Base-by-base conservation (phyloP, 2,797 vertebrate genomes). In the Leptodactylus fallax region DNA sequence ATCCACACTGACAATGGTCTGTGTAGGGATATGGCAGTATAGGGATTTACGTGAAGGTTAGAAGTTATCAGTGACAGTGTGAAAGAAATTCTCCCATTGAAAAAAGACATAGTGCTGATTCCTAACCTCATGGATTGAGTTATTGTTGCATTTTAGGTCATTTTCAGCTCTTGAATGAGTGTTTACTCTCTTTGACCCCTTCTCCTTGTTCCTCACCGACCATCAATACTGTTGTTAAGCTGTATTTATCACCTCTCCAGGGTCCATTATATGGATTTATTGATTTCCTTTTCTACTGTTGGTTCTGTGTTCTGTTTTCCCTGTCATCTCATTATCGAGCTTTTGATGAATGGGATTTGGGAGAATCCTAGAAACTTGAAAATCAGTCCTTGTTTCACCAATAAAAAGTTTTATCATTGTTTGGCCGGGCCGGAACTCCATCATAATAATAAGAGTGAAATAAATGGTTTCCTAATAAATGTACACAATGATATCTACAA, bases 111-210 rank as follows among this genome's bases (percentile, higher is more conserved):
- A 47, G 10, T 47, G 45, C 71, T 85, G 56, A 55, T 47, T 56
- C 79, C n/a, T 63, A 19, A 81, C 61, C n/a, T 49, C 60, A n/a
- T 25, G 16, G 49, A 63, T 21, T 25, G 23, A 81, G 49, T 76
- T 72, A 81, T 81, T 81, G 85, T 77, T 81, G 53, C 13, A 71
- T 56, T 74, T 79, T 49, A 61, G 79, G 25, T 45, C 56, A 56
- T 85, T 89, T 58, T 82, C 11, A 69, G 56, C 49, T 45, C 51
- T 67, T 82, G 56, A 69, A 77, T 69, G 60, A 77, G 23, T 77
- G 87, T 88, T 81, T 63, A 49, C 79, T 85, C 78, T 88, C 45
- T 77, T 86, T 89, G 87, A 89, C 87, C 87, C 51, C 45, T 47
- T 78, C 56, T 89, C 60, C 69, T 69, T 78, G 25, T 49, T 67